These are phyloP conservation scores for Holotrichia oblita DNA, from an alignment of 1,140 invertebrate species.

Conservation along the genomic window DNA sequence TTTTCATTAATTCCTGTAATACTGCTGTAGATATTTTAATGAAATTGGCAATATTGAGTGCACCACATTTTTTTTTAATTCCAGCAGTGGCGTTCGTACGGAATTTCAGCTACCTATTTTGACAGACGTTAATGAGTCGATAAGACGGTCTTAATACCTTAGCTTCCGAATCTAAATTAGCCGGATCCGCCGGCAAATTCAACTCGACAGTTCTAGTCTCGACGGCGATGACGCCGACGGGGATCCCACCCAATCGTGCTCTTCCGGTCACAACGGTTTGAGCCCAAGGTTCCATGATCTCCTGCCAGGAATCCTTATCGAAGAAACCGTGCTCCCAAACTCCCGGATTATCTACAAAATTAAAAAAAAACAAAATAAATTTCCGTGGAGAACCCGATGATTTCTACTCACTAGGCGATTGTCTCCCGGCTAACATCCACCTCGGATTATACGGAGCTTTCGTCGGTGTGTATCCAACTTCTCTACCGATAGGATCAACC, in stretches of 20 bases:
- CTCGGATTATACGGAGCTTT: constrained; percentile 94
- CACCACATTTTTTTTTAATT: too few relatives aligned
- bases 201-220: constrained; percentile 97
- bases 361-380: neutral
- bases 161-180: constrained; percentile 97
- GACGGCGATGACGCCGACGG: constrained; percentile 95
- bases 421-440: constrained; percentile 86
- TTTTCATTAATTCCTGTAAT: too few relatives aligned
- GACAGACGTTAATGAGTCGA: too few relatives aligned
- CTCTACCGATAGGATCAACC: constrained; percentile 84
- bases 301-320: constrained; percentile 88
- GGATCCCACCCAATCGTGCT: constrained; percentile 94
- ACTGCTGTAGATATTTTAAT: too few relatives aligned
- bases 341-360: constrained; percentile 64
- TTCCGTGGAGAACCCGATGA: neutral
- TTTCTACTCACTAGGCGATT: constrained; percentile 64
- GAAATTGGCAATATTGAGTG: too few relatives aligned
- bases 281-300: constrained; percentile 97
- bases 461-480: constrained; percentile 89
- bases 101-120: too few relatives aligned
- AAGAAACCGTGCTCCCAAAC: constrained; percentile 93
- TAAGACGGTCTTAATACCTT: constrained; percentile 75
- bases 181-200: constrained; percentile 96
- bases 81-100: too few relatives aligned
- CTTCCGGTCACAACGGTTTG: constrained; percentile 94